A percentile compares a stretch with the other conserved stretches of the same genome.
Conservation (phyloP, 2,888 invertebrate species). For the Unio delphinus region DNA sequence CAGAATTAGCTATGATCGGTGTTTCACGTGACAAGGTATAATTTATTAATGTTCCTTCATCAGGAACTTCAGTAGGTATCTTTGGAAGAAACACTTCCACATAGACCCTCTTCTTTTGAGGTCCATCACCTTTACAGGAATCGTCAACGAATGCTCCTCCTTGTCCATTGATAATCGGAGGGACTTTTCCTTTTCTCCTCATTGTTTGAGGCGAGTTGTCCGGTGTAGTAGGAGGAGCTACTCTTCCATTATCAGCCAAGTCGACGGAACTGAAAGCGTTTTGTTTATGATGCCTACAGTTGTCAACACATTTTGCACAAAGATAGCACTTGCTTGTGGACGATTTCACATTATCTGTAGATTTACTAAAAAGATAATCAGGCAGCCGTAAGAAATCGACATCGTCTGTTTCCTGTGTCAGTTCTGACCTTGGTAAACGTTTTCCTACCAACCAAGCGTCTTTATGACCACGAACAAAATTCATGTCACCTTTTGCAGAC, state of each 20-base stretch:
- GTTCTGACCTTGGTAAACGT: constrained; percentile 18
- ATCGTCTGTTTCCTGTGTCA: constrained; percentile 15
- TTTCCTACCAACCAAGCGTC: constrained; percentile 59
- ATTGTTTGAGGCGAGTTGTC: constrained; percentile 9
- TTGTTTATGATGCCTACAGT: constrained; percentile 8
- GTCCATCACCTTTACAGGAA: constrained; percentile 22
- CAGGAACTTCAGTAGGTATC: constrained; percentile 21
- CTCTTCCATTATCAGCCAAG: constrained; percentile 13
- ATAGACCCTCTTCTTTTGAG: constrained; percentile 41
- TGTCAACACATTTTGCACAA: constrained; percentile 25
- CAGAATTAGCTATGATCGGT: too few species aligned
- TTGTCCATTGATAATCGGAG: constrained; percentile 5
- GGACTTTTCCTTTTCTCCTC: constrained; percentile 9
- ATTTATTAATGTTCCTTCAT: constrained; percentile 7
- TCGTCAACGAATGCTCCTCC: constrained; percentile 33
- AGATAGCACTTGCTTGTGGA: constrained; percentile 12
- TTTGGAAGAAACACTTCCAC: constrained; percentile 49
- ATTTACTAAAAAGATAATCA: constrained; percentile 33
- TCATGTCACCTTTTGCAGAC: constrained; percentile 21
- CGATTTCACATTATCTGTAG: constrained; percentile 5
- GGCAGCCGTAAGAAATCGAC: constrained; percentile 34
- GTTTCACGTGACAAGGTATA: too few species aligned
- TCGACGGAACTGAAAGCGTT: not conserved
- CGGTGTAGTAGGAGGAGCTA: constrained; percentile 31
- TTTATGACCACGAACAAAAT: constrained; percentile 47